Base-by-base conservation (phyloP, 2,113 vertebrate genomes). In the Numida meleagris region DNA sequence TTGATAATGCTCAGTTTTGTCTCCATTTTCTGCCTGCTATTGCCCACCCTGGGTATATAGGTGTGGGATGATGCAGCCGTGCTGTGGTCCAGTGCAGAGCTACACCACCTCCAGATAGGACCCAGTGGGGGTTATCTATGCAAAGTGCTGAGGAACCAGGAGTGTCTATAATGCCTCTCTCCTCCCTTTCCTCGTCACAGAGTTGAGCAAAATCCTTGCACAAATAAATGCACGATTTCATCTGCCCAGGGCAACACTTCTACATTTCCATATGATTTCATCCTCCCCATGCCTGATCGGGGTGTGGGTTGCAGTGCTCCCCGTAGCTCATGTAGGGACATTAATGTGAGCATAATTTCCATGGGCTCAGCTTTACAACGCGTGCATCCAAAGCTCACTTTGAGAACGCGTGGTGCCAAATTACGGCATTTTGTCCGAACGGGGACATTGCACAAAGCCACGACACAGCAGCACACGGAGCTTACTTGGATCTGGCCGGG, bases 401-500 rank as follows among this genome's bases (percentile, higher is more conserved):
- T 8, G 24, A 25, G 17, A 45, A 57, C 82, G 19, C 4, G 0
- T 0, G 2, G 48, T 0, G 12, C 67, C n/a, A 31, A 31, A 50
- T 53, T 2, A 18, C 18, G 12, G 29, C 7, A 1, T 2, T 3
- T 1, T 9, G n/a, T 15, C 36, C 14, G 17, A 3, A 19, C 15
- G 12, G 53, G 31, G 31, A 19, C 29, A 18, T 57, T 33, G 53
- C 31, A 31, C 51, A 53, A 17, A 53, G 51, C 27, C 27, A 53
- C 1, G 12, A 24, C 46, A 13, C 1, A 1, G 27, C 57, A 16
- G 18, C 0, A 7, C n/a, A 34, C 1, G 2, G 38, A 34, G 68
- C 97, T 88, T 86, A 99, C 99, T 98, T 99, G 99, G n/a, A 99
- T 99, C 98, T 99, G 99, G 31, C 99, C 99, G 0, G 99, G 98